Evolutionary conservation across 2,113 vertebrate species (phyloP).

Genomic region (Pseudopodoces humilis): DNA sequence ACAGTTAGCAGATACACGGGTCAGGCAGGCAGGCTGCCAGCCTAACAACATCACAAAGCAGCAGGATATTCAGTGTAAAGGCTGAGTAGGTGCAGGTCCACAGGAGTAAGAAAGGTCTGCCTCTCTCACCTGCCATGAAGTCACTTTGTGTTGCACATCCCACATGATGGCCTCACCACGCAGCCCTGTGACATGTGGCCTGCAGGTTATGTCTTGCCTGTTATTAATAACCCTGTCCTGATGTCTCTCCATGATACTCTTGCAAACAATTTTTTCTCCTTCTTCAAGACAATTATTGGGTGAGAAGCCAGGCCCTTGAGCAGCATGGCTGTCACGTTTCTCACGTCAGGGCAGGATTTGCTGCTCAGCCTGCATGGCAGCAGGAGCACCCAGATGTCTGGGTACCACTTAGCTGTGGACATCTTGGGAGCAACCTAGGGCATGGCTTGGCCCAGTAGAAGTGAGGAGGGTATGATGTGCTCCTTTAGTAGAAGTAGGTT

Average conservation of each 20-base stretch:
- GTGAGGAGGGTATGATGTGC: neutral
- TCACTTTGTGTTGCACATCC: neutral
- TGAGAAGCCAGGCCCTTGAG: neutral
- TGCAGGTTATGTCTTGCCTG: neutral
- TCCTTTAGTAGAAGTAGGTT: neutral
- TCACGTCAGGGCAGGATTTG: neutral
- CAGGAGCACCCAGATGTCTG: neutral
- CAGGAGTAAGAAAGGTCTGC: neutral
- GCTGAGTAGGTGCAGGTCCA: neutral
- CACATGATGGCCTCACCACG: neutral
- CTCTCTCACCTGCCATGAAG: neutral
- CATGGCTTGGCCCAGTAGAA: neutral
- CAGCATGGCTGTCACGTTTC: slow-evolving; percentile 33
- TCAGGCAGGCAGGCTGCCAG: neutral
- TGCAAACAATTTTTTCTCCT: neutral
- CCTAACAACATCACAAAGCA: neutral
- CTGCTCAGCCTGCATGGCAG: neutral
- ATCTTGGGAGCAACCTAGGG: neutral
- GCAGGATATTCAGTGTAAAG: neutral
- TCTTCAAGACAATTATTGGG: neutral
- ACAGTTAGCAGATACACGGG: neutral
- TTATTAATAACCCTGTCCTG: neutral
- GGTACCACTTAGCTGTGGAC: neutral
- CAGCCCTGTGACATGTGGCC: neutral
- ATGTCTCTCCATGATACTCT: slow-evolving; percentile 5